Percentiles rank a stretch among this genome's conserved stretches.
phyloP scores from a whole-genome alignment of 2,113 vertebrate genomes.

The Heloderma charlesbogerti region DNA sequence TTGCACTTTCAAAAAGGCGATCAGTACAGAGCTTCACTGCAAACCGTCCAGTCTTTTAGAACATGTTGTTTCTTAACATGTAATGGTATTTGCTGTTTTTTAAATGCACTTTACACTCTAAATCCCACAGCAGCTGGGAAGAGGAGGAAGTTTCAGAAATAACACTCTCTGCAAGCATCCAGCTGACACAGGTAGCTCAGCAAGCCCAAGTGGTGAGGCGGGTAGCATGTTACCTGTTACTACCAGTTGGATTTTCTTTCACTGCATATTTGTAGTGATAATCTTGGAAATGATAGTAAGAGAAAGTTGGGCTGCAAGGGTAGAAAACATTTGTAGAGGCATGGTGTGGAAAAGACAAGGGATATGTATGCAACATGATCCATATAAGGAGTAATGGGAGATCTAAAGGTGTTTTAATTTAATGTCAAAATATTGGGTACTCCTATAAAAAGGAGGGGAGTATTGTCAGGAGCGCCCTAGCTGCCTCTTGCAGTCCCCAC shows the following conservation, averaged over 20 bases:
- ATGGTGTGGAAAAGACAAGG: neutral
- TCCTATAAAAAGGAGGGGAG: neutral
- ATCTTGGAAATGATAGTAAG: neutral
- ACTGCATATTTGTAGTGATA: neutral
- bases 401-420: neutral
- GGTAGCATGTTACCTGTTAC: neutral
- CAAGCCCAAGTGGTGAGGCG: no score
- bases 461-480: no score
- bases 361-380: neutral
- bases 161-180: neutral
- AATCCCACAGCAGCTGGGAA: neutral
- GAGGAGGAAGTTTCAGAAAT: neutral
- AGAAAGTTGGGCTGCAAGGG: neutral
- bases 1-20: no score
- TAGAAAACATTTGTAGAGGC: neutral
- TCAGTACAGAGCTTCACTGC: no score
- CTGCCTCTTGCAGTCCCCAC: neutral
- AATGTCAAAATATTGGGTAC: neutral
- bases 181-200: neutral
- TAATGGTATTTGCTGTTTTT: no score
- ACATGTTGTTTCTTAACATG: no score
- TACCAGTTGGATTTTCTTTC: neutral
- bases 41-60: no score
- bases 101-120: no score
- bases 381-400: neutral